These are phyloP conservation scores for Urocyon cinereoargenteus DNA, from an alignment of 2,797 vertebrate species.

Conservation along the genomic window DNA sequence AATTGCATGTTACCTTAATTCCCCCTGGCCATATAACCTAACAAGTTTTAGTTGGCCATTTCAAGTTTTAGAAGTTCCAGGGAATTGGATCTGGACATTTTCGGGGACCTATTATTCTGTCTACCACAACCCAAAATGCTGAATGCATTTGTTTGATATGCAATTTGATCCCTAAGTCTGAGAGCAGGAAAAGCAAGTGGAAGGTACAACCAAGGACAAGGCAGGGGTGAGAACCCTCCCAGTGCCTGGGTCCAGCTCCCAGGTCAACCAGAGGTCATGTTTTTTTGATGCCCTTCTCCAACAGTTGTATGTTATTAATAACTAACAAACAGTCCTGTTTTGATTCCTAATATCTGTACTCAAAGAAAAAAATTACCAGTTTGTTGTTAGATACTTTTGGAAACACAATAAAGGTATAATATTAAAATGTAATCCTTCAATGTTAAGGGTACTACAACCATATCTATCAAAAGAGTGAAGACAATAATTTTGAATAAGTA, in stretches of 20 bases:
- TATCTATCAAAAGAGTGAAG: background rate
- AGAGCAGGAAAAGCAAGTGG: background rate
- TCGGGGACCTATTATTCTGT: background rate
- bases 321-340: background rate
- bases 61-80: background rate
- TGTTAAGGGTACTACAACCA: background rate
- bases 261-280: background rate
- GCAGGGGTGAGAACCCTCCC: background rate
- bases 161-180: background rate
- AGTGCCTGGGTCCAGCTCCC: background rate
- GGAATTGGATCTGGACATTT: background rate
- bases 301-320: background rate
- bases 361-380: background rate
- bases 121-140: background rate
- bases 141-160: background rate
- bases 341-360: background rate
- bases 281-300: background rate
- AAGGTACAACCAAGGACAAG: background rate
- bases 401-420: background rate
- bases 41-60: background rate
- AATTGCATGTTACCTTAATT: background rate
- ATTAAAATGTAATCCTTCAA: background rate
- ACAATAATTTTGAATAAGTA: conserved; percentile 12
- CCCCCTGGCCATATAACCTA: background rate
- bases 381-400: background rate